phyloP scores from a whole-genome alignment of 2,797 vertebrate genomes.

The Acrossocheilus wenchowensis region DNA sequence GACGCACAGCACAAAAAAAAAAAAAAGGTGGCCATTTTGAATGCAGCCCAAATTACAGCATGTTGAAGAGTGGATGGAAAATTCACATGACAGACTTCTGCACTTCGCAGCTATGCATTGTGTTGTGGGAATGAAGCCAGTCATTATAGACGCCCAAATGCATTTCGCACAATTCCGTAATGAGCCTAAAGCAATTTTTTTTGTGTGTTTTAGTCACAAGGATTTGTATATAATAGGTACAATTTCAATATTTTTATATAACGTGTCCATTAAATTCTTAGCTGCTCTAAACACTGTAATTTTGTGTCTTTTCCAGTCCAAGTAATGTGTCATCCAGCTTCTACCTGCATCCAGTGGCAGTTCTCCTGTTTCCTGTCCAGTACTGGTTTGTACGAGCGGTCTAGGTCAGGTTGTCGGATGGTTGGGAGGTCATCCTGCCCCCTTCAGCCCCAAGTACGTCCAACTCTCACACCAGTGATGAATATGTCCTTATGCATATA shows the following conservation, averaged over 20 bases:
- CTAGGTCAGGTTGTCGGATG: constrained; percentile 2
- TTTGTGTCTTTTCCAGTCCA: constrained; percentile 3
- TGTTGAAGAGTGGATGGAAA: constrained; percentile 76
- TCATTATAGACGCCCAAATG: constrained; percentile 40
- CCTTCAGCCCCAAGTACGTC: constrained; percentile 23
- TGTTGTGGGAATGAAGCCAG: constrained; percentile 31
- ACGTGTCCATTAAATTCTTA: constrained; percentile 14
- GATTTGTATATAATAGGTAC: not conserved
- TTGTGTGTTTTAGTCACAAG: constrained; percentile 16
- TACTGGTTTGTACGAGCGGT: not conserved
- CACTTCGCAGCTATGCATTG: constrained; percentile 40
- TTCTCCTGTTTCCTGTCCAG: constrained; percentile 1
- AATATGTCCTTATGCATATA: constrained; percentile 48
- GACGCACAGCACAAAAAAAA: constrained; percentile 48
- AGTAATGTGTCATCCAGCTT: constrained; percentile 16
- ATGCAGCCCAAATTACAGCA: constrained; percentile 70
- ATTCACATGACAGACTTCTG: constrained; percentile 69
- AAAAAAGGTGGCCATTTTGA: constrained; percentile 70
- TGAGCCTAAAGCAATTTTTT: constrained; percentile 29
- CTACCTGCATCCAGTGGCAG: not conserved
- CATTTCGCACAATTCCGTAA: constrained; percentile 19
- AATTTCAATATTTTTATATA: constrained; percentile 17
- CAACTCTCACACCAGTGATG: constrained; percentile 31
- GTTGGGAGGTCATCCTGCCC: constrained; percentile 3
- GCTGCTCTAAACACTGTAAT: not conserved